Base-by-base conservation (phyloP, 2,888 invertebrate species). In the Belgica antarctica region DNA sequence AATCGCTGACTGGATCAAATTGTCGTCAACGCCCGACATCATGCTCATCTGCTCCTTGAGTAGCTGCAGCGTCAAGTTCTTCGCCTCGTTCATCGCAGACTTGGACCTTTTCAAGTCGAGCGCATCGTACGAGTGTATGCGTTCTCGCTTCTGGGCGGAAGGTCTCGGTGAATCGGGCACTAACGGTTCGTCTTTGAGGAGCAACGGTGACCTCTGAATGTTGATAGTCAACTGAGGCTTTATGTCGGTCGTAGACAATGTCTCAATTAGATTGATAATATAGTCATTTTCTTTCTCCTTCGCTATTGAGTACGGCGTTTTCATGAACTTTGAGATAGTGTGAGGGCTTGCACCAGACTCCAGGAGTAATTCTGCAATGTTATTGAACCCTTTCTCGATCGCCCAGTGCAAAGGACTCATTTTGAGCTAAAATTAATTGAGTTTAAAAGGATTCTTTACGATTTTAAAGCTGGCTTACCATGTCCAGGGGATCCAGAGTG, bases 321-420 rank as follows among this genome's bases (percentile, higher is more conserved):
- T 86, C 46, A 86, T 85, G 77, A 90, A 90, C 80, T 91, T 92
- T 75, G 90, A 91, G 62, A 82, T 77, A 72, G 84, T 78, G 61
- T 81, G 81, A 7, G 87, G 83, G 77, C 90, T 86, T 0, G 94
- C 93, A 68, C 92, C 91, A 75, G 86, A 82, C 71, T 85, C 84
- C 62, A 96, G 78, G 73, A 96, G 82, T 72, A 86, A 77, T 68
- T 86, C 83, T 52, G 89, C 90, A 61, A 89, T 84, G 71, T 84
- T 82, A 24, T 83, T 78, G 80, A 93, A 90, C 0, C 89, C 88
- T 75, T 89, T 87, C 80, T 92, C 91, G 47, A 90, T 90, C 4
- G 96, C 94, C 96, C 96, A 96, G 82, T 96, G 96, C 71, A 96
- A 82, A 41, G 96, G 93, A 47, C 95, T 95, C 95, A 92, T 92